Evolutionary conservation across 2,797 vertebrate species (phyloP).

Genomic region (Bovichtus variegatus): DNA sequence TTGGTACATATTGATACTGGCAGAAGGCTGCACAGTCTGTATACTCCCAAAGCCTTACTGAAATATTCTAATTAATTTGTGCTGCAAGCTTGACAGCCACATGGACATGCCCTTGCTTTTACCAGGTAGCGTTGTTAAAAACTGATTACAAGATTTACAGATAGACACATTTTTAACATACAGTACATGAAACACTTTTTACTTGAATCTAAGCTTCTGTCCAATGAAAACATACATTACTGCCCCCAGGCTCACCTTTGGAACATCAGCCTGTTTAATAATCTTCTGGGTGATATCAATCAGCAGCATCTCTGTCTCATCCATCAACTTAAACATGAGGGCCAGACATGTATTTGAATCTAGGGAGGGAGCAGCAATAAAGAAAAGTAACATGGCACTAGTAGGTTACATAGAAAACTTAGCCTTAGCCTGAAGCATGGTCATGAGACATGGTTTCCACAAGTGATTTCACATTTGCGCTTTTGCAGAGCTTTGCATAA

Average conservation of each 20-base stretch:
- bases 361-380: background rate
- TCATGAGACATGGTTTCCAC: background rate
- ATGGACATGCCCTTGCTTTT: background rate
- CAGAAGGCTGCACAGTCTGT: background rate
- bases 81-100: slow-evolving; percentile 5
- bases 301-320: background rate
- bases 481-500: background rate
- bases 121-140: background rate
- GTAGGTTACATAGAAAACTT: background rate
- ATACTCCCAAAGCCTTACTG: slow-evolving; percentile 1
- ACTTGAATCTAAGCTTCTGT: background rate
- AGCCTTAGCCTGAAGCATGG: background rate
- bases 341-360: background rate
- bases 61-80: slow-evolving; percentile 10
- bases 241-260: background rate
- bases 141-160: slow-evolving; percentile 16
- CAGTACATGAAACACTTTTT: slow-evolving; percentile 1
- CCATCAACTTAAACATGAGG: background rate
- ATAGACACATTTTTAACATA: background rate
- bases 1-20: background rate
- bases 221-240: background rate
- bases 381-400: background rate
- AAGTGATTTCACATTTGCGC: background rate
- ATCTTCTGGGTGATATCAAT: background rate
- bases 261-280: background rate